These are phyloP conservation scores for Exaiptasia diaphana DNA, from an alignment of 64 coral and sea anemone genomes.

Conservation along the genomic window DNA sequence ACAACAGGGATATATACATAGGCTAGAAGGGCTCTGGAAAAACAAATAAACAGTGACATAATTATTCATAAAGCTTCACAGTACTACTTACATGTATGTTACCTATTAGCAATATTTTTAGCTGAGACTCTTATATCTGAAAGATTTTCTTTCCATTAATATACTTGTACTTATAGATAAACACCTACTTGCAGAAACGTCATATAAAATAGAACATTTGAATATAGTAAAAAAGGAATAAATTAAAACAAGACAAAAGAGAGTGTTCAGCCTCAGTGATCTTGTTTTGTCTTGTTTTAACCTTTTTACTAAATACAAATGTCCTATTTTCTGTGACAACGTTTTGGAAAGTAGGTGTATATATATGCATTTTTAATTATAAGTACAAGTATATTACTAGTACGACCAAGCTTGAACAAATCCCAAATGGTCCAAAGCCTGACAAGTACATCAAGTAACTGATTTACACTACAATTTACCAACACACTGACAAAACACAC, in stretches of 20 bases:
- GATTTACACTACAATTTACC: background rate
- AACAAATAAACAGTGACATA: background rate
- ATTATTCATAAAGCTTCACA: background rate
- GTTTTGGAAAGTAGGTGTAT: too few relatives aligned
- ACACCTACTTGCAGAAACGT: background rate
- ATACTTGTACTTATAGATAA: background rate
- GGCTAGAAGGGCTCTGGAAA: background rate
- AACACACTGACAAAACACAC: background rate
- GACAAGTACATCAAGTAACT: background rate
- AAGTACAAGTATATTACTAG: background rate
- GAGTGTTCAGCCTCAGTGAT: background rate
- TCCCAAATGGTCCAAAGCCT: background rate
- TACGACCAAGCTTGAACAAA: background rate
- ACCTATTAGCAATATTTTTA: background rate
- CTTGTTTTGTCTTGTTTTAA: background rate
- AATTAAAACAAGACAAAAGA: background rate
- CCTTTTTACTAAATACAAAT: too few relatives aligned
- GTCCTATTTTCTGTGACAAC: too few relatives aligned
- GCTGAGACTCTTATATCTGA: background rate
- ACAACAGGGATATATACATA: conserved; percentile 9
- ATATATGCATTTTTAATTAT: background rate
- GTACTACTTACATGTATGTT: background rate
- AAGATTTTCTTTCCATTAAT: background rate
- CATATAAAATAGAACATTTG: background rate
- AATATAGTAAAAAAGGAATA: background rate